Base-by-base conservation (phyloP, 2,888 invertebrate species). In the Xylota segnis region DNA sequence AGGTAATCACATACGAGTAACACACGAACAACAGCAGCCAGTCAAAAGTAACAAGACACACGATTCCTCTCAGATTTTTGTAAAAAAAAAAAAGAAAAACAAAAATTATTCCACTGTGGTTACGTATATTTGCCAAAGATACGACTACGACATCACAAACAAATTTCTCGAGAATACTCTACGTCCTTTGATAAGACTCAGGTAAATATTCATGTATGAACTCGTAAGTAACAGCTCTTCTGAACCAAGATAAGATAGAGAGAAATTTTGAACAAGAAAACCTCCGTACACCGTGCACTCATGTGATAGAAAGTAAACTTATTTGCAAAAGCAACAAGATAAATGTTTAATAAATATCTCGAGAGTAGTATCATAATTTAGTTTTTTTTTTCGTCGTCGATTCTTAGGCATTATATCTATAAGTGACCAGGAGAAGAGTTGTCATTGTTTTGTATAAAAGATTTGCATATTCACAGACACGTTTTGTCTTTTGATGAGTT, bases 51-150 rank as follows among this genome's bases (percentile, higher is more conserved):
- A 16, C 37, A 52, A 50, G 18, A 5, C 47, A 34, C 29, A 43
- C 10, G 6, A 18, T n/a, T 37, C 14, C 14, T 47, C 18, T 63
- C 18, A 43, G 56, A 74, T 43, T 14, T 63, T n/a, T 61, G 47
- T 18, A n/a, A n/a, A n/a, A n/a, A n/a, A n/a, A n/a, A n/a, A n/a
- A n/a, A n/a, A n/a, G n/a, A n/a, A n/a, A n/a, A n/a, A 29, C 27
- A 54, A 34, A 29, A 12, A 54, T 63, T 43, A n/a, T 29, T 45
- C 32, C 32, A 52, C 27, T 74, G 52, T 56, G 59, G 71, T 58
- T 71, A 66, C 66, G 68, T 81, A 29, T 78, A 63, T 78, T 78
- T 78, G 54, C 50, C 16, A 59, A 37, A 72, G 71, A 72, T 78
- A 77, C 40, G 66, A 47, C 54, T 78, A 77, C 40, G 66, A 47